These are phyloP conservation scores for Mamestra brassicae DNA, from an alignment of 2,888 invertebrate species.

Conservation along the genomic window DNA sequence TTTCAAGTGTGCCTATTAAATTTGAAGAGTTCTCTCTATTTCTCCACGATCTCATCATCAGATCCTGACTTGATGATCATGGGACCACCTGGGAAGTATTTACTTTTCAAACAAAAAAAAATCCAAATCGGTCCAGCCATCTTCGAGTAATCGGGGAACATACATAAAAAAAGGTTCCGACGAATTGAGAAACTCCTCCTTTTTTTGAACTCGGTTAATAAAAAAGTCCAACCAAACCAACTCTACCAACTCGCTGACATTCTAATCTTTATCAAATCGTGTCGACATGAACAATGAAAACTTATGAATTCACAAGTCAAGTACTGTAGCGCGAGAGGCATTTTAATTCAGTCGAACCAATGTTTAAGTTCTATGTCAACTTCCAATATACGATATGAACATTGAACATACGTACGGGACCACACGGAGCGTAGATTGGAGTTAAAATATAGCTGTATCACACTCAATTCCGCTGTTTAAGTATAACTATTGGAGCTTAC, in stretches of 20 bases:
- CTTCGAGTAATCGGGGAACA: too few relatives aligned
- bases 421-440: conserved; percentile 11
- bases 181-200: too few relatives aligned
- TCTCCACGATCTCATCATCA: too few relatives aligned
- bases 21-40: too few relatives aligned
- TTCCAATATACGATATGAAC: neutral
- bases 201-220: too few relatives aligned
- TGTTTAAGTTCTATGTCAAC: conserved; percentile 24
- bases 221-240: neutral
- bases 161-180: too few relatives aligned
- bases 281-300: neutral
- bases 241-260: neutral
- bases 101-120: too few relatives aligned
- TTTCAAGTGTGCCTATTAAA: too few relatives aligned
- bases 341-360: conserved; percentile 17
- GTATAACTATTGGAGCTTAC: conserved; percentile 24
- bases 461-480: conserved; percentile 19
- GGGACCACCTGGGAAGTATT: too few relatives aligned
- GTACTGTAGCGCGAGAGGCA: neutral
- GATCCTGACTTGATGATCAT: too few relatives aligned
- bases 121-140: too few relatives aligned
- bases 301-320: neutral
- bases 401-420: neutral
- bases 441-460: conserved; percentile 19
- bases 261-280: neutral